Evolutionary conservation across 1,140 invertebrate genomes (phyloP), one percentile per base, ranked within the genome.

Genomic region (Adoxophyes honmai): DNA sequence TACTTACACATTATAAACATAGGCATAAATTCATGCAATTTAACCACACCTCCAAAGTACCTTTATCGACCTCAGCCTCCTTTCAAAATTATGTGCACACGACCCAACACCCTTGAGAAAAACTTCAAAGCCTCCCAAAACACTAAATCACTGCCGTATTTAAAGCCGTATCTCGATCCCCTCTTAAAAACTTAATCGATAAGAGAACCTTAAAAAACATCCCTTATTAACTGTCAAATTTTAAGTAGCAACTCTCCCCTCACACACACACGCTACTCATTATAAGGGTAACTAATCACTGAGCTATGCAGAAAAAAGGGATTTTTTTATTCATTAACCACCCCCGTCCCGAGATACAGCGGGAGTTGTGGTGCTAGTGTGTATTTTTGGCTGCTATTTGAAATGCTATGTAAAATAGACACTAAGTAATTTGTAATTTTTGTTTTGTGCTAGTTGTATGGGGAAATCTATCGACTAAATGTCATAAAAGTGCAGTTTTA

Each of bases 271-370:
- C 65, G 68, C 73, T 73, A 65, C 66, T 88, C 78, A 88, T 88
- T 88, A 88, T 75, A 65, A 78, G 85, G 85, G 82, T 88, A 88
- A 86, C 85, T 88, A 88, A 88, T 88, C 85, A 88, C 82, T 83
- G 75, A 70, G 78, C 74, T 78, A 79, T 69, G 75, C 57, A 73
- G 68, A 83, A 84, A 87, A 85, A 88, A 68, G 59, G 77, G 70
- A 78, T 81, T 88, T 88, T 87, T 88, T 88, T 86, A 86, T 86
- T 88, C 85, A 88, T 88, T 88, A 88, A 86, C 79, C 85, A 83
- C 82, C 85, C 85, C 82, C 79, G 62, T 72, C 63, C 65, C 70
- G 64, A 68, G 66, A 59, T 59, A 72, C 67, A 73, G 38, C 51
- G 56, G 64, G 69, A n/a, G 39, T 10, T 48, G 16, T 28, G 42